Evolutionary conservation across 2,113 vertebrate species (phyloP).

Genomic region (Syrrhaptes paradoxus): DNA sequence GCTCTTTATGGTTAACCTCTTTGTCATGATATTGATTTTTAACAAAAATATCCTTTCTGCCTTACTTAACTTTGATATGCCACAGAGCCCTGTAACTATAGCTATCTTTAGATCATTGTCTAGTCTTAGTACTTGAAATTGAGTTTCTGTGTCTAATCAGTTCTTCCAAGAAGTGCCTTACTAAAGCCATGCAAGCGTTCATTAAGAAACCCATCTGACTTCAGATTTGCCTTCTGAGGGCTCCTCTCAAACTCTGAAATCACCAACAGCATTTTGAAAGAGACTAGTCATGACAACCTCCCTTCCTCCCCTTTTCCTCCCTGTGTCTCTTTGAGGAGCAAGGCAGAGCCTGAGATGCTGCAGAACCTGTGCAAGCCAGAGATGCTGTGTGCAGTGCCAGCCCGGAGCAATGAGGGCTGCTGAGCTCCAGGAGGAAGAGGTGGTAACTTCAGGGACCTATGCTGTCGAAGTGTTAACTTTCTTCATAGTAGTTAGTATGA

Average conservation of each 20-base stretch:
- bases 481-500: no score
- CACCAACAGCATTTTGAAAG: background rate
- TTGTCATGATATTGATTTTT: slow-evolving; percentile 51
- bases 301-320: background rate
- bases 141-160: slow-evolving; percentile 45
- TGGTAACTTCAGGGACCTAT: background rate
- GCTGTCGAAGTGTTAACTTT: background rate
- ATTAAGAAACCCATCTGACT: background rate
- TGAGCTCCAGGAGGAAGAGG: background rate
- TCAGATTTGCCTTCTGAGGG: background rate
- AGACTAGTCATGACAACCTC: background rate
- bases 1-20: slow-evolving; percentile 27
- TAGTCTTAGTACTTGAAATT: slow-evolving; percentile 55
- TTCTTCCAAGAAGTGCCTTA: slow-evolving; percentile 44
- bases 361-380: no score
- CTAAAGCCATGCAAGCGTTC: background rate
- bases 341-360: background rate
- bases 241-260: background rate
- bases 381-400: background rate
- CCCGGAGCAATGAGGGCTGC: accelerated
- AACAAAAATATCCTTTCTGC: slow-evolving; percentile 56
- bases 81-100: slow-evolving; percentile 30
- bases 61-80: slow-evolving; percentile 46
- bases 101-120: slow-evolving; percentile 52
- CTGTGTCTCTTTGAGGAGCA: background rate